phyloP scores from a whole-genome alignment of 1,140 invertebrate genomes.

The Papilio aristodemus region DNA sequence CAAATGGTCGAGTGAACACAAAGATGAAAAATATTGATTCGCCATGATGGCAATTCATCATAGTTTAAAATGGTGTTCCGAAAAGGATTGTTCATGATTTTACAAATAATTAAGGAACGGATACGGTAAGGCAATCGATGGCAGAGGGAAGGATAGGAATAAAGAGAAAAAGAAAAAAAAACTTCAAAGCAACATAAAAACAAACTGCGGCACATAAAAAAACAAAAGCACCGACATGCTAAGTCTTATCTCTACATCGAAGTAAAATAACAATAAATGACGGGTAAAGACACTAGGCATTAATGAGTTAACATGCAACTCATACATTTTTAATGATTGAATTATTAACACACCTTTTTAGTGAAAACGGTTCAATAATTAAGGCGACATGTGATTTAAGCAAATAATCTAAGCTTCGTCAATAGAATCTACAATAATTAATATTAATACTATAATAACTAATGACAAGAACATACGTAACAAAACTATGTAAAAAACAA shows the following conservation, averaged over 20 bases:
- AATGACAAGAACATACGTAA: background rate
- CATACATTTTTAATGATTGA: constrained; percentile 19
- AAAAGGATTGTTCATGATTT: background rate
- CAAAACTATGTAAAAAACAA: background rate
- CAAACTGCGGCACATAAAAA: constrained; percentile 63
- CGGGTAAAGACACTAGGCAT: constrained; percentile 62
- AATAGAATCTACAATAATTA: too few relatives aligned
- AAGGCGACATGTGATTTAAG: constrained; percentile 16
- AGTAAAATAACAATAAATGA: constrained; percentile 44
- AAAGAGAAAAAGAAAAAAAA: constrained; percentile 66
- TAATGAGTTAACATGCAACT: constrained; percentile 52
- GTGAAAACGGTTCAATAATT: constrained; percentile 12
- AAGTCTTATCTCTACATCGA: constrained; percentile 37
- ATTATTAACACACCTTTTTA: constrained; percentile 27
- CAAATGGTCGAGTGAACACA: background rate
- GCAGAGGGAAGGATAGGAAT: constrained; percentile 36
- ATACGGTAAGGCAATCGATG: constrained; percentile 19
- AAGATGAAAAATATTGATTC: background rate
- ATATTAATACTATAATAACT: too few relatives aligned
- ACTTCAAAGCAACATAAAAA: constrained; percentile 77
- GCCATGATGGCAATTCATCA: background rate
- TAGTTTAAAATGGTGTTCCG: too few relatives aligned
- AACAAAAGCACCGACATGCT: constrained; percentile 66
- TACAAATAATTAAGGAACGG: background rate
- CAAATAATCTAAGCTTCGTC: too few relatives aligned